Evolutionary conservation across 1,140 invertebrate genomes (phyloP), one percentile per base, ranked within the genome.

Genomic region (Octopus sinensis): DNA sequence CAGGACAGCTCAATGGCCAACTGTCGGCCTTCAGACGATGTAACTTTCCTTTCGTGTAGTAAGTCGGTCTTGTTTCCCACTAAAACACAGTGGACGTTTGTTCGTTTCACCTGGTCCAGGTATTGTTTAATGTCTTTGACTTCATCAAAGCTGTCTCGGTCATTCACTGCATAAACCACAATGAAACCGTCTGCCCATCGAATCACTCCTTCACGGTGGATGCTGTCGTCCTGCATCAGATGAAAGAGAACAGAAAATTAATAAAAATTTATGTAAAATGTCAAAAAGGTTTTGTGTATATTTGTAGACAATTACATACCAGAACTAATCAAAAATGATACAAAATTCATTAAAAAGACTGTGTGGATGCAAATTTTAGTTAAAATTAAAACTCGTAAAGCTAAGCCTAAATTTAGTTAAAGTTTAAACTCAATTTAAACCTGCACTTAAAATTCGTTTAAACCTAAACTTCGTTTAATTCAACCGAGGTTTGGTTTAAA

Each of bases 1-100:
- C 95, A 96, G 62, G 95, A 94, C 84, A 96, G 88, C 71, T 95
- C 91, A 93, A 94, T 87, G 83, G 94, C 95, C 52, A 95, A 90
- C 6, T 93, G 90, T 83, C 94, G 93, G 0, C 95, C 96, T 91
- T 98, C 96, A 85, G 96, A 95, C 7, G 93, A 93, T 85, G 94
- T 95, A 76, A 98, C 95, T 93, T 96, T 95, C 85, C 96, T 91
- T 79, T 97, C 91, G 90, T 97, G 96, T 56, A 96, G 95, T 94
- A 97, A 95, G 87, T 97, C 96, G 17, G 94, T 95, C 92, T 98
- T 98, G 88, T 97, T 97, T 43, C 94, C 96, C 13, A 96, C 95
- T 79, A 96, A 89, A 52, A 96, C 93, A 43, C 96, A 92, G 54
- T 87, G 86, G 0, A 87, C 86, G 82, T 89, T 89, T 62, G 86